A percentile compares a stretch with the other conserved stretches of the same genome.
Evolutionary conservation across 2,113 vertebrate species (phyloP).

Genomic region (Trichechus manatus): DNA sequence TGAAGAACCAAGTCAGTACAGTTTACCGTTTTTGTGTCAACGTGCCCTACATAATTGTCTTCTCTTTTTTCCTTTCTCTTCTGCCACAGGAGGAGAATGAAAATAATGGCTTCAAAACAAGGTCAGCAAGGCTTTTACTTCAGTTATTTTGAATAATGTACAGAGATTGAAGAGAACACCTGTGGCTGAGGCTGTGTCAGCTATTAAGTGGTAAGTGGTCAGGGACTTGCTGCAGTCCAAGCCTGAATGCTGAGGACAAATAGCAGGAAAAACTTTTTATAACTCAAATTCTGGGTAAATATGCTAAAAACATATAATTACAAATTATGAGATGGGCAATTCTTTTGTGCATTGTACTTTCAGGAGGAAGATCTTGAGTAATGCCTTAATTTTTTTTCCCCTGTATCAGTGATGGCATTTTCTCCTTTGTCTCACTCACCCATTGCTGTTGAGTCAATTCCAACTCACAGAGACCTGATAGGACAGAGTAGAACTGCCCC

Average conservation of each 20-base stretch:
- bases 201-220: neutral
- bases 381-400: neutral
- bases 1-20: neutral
- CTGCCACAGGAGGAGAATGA: neutral
- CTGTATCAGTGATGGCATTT: neutral
- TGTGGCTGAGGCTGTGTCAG: neutral
- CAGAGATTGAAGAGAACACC: neutral
- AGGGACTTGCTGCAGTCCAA: neutral
- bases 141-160: neutral
- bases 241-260: neutral
- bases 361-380: neutral
- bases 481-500: no score
- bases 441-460: neutral
- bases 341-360: neutral
- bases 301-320: neutral
- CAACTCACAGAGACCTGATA: no score
- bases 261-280: neutral
- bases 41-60: neutral
- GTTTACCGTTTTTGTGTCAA: neutral
- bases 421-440: neutral
- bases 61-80: neutral
- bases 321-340: neutral
- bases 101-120: conserved; percentile 1
- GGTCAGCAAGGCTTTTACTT: neutral
- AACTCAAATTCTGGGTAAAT: neutral